Conservation (phyloP, 2,113 vertebrate genomes). For the Megalops atlanticus region DNA sequence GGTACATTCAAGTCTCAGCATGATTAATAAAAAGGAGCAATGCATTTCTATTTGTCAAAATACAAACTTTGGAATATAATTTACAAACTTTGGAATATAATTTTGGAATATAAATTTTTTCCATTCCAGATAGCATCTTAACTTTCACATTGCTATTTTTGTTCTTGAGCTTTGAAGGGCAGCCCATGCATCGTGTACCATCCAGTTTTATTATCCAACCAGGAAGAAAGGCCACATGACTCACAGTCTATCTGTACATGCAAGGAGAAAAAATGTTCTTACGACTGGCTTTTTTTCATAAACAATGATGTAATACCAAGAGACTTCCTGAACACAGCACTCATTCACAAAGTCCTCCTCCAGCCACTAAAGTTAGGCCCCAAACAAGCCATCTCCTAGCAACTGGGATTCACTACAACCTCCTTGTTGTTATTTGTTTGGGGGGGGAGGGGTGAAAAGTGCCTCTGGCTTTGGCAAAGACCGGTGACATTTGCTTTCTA, state of each 20-base stretch:
- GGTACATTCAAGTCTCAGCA: not conserved
- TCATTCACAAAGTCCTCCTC: slow-evolving; percentile 65
- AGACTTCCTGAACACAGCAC: slow-evolving; percentile 70
- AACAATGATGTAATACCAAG: slow-evolving; percentile 65
- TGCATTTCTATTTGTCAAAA: no score
- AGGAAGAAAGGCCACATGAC: slow-evolving; percentile 60
- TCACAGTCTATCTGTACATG: slow-evolving; percentile 58
- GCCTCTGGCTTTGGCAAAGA: slow-evolving; percentile 39
- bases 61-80: no score
- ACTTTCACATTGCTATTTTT: slow-evolving; percentile 46
- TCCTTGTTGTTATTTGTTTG: slow-evolving; percentile 52
- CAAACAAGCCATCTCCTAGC: slow-evolving; percentile 66
- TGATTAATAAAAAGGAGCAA: not conserved
- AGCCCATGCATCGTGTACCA: slow-evolving; percentile 41
- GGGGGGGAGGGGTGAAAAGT: slow-evolving; percentile 27
- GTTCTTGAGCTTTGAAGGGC: slow-evolving; percentile 35
- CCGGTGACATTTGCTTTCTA: slow-evolving; percentile 35
- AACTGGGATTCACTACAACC: slow-evolving; percentile 48
- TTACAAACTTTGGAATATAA: no score
- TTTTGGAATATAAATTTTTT: no score
- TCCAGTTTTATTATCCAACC: slow-evolving; percentile 48
- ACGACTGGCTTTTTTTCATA: slow-evolving; percentile 48
- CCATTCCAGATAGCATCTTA: slow-evolving; percentile 35
- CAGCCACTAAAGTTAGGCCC: slow-evolving; percentile 42
- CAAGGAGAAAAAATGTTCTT: slow-evolving; percentile 41